These are phyloP conservation scores for Panagrolaimus sp. DNA, from an alignment of 1,140 invertebrate genomes.

Conservation along the genomic window DNA sequence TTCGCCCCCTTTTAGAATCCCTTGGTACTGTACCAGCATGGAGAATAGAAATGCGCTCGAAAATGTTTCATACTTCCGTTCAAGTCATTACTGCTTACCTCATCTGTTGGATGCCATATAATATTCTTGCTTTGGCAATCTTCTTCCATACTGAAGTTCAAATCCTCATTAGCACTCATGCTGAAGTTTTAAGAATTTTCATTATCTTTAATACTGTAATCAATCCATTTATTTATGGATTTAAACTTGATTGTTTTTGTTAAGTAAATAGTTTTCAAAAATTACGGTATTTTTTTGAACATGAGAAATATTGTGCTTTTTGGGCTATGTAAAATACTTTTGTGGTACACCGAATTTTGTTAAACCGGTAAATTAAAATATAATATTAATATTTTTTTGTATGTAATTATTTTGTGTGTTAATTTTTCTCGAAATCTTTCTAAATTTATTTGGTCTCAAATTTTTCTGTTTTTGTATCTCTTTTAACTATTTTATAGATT, in stretches of 20 bases:
- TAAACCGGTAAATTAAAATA: too few species aligned
- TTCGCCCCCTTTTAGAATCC: not conserved
- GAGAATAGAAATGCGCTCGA: conserved; percentile 45
- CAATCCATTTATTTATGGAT: conserved; percentile 47
- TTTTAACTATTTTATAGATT: too few species aligned
- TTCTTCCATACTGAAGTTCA: conserved; percentile 40
- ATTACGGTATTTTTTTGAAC: too few species aligned
- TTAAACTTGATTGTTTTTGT: conserved; percentile 11
- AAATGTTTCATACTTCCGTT: conserved; percentile 46
- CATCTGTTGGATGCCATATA: conserved; percentile 32
- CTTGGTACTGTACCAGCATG: conserved; percentile 34
- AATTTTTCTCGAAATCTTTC: too few species aligned
- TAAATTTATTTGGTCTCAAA: too few species aligned
- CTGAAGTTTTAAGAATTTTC: conserved; percentile 39
- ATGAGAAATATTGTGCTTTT: too few species aligned
- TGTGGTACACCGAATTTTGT: too few species aligned
- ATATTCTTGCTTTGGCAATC: conserved; percentile 33
- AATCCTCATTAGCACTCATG: conserved; percentile 40
- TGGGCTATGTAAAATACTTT: too few species aligned
- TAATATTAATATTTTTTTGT: too few species aligned
- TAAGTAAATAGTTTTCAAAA: not conserved
- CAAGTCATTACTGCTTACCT: conserved; percentile 45
- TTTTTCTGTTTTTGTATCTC: too few species aligned
- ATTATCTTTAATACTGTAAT: conserved; percentile 44
- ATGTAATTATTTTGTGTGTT: too few species aligned